phyloP scores from a whole-genome alignment of 1,140 invertebrate genomes.

The Pachyrhynchus sulphureomaculatus region DNA sequence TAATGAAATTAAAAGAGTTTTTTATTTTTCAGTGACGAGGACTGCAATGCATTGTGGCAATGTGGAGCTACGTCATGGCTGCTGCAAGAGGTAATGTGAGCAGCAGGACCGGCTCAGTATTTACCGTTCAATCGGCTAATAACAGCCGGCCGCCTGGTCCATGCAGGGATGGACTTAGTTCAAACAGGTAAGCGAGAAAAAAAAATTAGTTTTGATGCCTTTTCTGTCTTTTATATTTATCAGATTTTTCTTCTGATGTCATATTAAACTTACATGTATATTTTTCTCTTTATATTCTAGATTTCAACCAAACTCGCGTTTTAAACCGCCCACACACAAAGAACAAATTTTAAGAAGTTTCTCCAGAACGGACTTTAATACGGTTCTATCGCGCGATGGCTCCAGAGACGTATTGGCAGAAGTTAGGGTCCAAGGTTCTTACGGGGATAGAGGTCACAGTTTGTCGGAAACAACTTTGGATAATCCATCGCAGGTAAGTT shows the following conservation, averaged over 20 bases:
- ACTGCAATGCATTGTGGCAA: slow-evolving; percentile 47
- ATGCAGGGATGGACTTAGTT: slow-evolving; percentile 43
- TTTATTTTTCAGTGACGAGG: slow-evolving; percentile 11
- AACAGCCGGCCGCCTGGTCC: slow-evolving; percentile 41
- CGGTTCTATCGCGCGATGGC: slow-evolving; percentile 45
- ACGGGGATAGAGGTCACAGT: slow-evolving; percentile 12
- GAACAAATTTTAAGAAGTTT: slow-evolving; percentile 27
- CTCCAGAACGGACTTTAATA: slow-evolving; percentile 37
- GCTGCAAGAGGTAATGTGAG: slow-evolving; percentile 57
- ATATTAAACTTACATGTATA: too few species aligned
- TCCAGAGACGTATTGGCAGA: slow-evolving; percentile 48
- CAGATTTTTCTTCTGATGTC: too few species aligned
- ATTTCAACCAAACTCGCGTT: slow-evolving; percentile 1
- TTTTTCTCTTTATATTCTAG: not conserved
- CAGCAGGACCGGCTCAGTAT: slow-evolving; percentile 45
- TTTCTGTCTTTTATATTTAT: not conserved
- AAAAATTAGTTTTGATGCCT: not conserved
- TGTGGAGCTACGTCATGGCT: slow-evolving; percentile 62
- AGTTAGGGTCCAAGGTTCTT: slow-evolving; percentile 43
- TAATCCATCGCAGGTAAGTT: slow-evolving; percentile 26
- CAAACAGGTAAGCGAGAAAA: slow-evolving; percentile 2
- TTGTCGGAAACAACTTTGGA: slow-evolving; percentile 18
- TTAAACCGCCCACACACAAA: slow-evolving; percentile 10
- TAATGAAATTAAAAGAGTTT: not conserved
- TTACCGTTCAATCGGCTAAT: slow-evolving; percentile 43